These are phyloP conservation scores for Vanessa atalanta DNA, from an alignment of 1,140 invertebrate genomes.

Conservation along the genomic window DNA sequence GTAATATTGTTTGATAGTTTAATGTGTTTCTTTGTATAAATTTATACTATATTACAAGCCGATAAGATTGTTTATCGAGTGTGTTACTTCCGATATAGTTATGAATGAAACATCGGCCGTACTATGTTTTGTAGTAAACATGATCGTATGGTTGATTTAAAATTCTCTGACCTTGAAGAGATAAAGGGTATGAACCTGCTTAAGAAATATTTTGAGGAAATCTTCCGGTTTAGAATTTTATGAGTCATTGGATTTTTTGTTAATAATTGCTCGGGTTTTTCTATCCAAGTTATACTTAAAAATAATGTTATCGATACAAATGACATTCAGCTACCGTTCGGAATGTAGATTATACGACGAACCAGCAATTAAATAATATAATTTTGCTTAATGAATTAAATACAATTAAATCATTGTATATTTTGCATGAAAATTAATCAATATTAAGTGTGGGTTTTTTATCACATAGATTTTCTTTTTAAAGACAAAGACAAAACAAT, in stretches of 20 bases:
- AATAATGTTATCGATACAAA: too few relatives aligned
- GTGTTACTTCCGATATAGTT: background rate
- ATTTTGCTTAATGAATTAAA: too few relatives aligned
- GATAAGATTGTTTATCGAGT: slow-evolving; percentile 1
- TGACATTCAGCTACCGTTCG: too few relatives aligned
- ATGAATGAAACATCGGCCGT: slow-evolving; percentile 19
- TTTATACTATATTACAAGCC: background rate
- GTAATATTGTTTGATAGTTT: background rate
- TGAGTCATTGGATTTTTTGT: background rate
- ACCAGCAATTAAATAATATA: too few relatives aligned
- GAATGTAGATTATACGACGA: too few relatives aligned
- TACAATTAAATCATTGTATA: too few relatives aligned
- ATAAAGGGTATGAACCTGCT: background rate
- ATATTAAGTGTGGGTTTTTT: too few relatives aligned
- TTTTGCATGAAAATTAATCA: too few relatives aligned
- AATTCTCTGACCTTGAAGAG: background rate
- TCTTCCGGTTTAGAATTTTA: background rate
- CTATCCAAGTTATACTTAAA: too few relatives aligned
- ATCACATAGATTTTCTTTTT: too few relatives aligned
- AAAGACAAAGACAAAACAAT: too few relatives aligned
- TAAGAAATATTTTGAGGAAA: background rate
- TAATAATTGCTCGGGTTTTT: background rate
- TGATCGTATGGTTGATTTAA: slow-evolving; percentile 1
- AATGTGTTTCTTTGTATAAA: background rate
- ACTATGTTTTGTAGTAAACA: slow-evolving; percentile 15